Base-by-base conservation (phyloP, 2,113 vertebrate species). In the Bettongia penicillata region DNA sequence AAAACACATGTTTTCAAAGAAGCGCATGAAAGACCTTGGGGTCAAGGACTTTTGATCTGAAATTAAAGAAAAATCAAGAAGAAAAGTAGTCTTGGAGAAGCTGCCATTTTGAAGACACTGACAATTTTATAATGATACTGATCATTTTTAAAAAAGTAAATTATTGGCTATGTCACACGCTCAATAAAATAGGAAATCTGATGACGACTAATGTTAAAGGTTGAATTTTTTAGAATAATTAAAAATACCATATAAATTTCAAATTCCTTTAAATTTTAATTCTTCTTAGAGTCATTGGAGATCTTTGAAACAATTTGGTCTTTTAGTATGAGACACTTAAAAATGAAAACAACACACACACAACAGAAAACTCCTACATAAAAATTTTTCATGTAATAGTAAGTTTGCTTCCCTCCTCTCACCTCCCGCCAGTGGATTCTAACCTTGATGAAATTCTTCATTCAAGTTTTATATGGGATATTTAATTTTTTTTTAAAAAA, bases 1-100 rank as follows among this genome's bases (percentile, higher is more conserved):
- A 97, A n/a, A 96, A 93, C 6, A 92, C 9, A 53, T 57, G 55
- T 19, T 91, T 96, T 96, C 53, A 94, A 96, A 91, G 7, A 94
- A 93, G 53, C 91, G 8, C 50, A 48, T 90, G 10, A 26, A 93
- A 94, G 61, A 52, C 92, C 31, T 7, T 31, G 49, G 50, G 26
- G 14, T 51, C 7, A 51, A 90, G 26, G 49, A 50, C 14, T 51
- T 90, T 51, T 31, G 25, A 68, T 16, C 11, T 68, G 61, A 68
- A 37, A 31, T 68, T 68, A 4, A 37, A 68, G 61, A 68, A 68
- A 14, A 68, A 68, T 68, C 61, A n/a, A n/a, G 12, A 68, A 57
- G 26, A 57, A 10, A 57, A 68, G 10, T 68, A 31, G 28, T 11
- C 2, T 0, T 68, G 61, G 31, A 68, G 31, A 68, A 68, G 31